These are phyloP conservation scores for Bombus pascuorum DNA, from an alignment of 1,140 invertebrate genomes.

Conservation along the genomic window DNA sequence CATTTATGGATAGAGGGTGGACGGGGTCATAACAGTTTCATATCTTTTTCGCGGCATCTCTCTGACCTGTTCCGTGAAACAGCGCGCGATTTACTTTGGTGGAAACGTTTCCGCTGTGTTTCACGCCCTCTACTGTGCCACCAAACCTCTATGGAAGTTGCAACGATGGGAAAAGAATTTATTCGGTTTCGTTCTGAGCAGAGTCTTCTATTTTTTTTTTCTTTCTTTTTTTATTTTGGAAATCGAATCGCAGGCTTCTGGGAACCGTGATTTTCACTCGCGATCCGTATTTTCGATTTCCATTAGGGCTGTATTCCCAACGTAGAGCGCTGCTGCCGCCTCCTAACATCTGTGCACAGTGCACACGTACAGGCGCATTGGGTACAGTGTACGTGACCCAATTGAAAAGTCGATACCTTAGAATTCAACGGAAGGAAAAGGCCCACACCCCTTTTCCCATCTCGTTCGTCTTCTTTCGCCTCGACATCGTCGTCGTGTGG, in stretches of 20 bases:
- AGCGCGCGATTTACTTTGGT: background rate
- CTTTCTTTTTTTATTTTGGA: background rate
- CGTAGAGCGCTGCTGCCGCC: background rate
- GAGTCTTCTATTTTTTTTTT: too few relatives aligned
- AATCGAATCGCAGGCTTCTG: background rate
- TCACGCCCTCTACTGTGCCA: background rate
- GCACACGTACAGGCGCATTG: background rate
- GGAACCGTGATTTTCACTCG: conserved; percentile 38
- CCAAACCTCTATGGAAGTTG: background rate
- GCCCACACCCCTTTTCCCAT: conserved; percentile 24
- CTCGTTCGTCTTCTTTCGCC: conserved; percentile 35
- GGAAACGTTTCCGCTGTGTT: background rate
- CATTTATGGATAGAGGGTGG: conserved; percentile 30
- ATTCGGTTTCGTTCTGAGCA: background rate
- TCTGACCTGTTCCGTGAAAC: background rate
- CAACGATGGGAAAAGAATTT: background rate
- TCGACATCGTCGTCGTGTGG: conserved; percentile 12
- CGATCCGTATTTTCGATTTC: conserved; percentile 45
- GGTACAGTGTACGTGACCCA: conserved; percentile 59
- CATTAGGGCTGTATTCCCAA: conserved; percentile 46
- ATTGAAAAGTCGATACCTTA: conserved; percentile 65
- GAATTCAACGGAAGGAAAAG: conserved; percentile 52
- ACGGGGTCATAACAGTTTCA: conserved; percentile 3
- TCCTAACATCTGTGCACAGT: background rate
- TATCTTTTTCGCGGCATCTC: conserved; percentile 27